These are phyloP conservation scores for Drosophila macrospina DNA, from an alignment of 2,888 invertebrate genomes.

Conservation along the genomic window DNA sequence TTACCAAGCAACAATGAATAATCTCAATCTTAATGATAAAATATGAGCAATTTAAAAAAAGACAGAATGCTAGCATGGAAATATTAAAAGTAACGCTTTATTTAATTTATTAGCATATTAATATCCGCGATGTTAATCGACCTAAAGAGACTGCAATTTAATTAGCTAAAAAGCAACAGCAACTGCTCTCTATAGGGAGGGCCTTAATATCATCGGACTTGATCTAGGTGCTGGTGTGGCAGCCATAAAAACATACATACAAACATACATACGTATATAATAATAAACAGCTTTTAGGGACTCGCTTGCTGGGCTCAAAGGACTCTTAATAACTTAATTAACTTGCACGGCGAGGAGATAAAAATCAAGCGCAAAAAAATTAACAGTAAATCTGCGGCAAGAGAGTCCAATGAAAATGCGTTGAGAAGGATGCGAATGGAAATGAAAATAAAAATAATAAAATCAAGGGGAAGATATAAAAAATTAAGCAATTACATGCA, in stretches of 20 bases:
- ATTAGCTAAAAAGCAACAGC: slow-evolving; percentile 65
- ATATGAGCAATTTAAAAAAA: background rate
- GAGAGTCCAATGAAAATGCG: slow-evolving; percentile 51
- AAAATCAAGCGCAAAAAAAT: slow-evolving; percentile 74
- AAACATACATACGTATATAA: slow-evolving; percentile 19
- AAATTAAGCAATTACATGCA: slow-evolving; percentile 76
- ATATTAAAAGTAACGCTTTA: slow-evolving; percentile 2
- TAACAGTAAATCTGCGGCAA: slow-evolving; percentile 58
- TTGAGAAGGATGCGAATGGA: slow-evolving; percentile 20
- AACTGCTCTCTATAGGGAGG: slow-evolving; percentile 29
- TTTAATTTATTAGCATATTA: slow-evolving; percentile 28
- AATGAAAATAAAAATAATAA: slow-evolving; percentile 44
- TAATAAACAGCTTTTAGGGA: slow-evolving; percentile 40
- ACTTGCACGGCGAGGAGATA: slow-evolving; percentile 61
- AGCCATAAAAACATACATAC: slow-evolving; percentile 55
- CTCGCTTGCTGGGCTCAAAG: slow-evolving; percentile 47
- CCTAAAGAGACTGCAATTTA: slow-evolving; percentile 50
- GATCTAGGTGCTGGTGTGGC: slow-evolving; percentile 64
- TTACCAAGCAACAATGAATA: background rate
- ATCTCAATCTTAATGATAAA: background rate
- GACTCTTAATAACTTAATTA: slow-evolving; percentile 76
- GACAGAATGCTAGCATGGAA: background rate
- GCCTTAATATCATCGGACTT: slow-evolving; percentile 61
- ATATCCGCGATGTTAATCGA: slow-evolving; percentile 23
- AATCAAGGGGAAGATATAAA: slow-evolving; percentile 51